A percentile compares a stretch with the other conserved stretches of the same genome.
These are phyloP conservation scores for Pao palembangensis DNA, from an alignment of 2,113 vertebrate species.

Conservation along the genomic window DNA sequence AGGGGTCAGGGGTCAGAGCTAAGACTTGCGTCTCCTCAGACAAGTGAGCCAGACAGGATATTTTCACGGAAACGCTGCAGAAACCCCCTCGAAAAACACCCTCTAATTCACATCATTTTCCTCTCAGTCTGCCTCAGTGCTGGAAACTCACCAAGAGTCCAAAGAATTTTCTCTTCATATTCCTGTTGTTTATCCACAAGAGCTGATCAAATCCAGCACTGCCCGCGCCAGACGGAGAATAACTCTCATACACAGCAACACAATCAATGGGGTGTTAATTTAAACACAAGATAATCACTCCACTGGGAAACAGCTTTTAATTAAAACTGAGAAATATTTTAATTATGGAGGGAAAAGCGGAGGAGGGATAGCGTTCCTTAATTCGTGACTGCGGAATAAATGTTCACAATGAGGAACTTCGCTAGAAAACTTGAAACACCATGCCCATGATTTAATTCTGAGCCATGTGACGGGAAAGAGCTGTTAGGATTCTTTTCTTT, in stretches of 20 bases:
- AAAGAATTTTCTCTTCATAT: conserved; percentile 58
- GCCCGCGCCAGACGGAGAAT: conserved; percentile 35
- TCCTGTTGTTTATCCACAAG: conserved; percentile 57
- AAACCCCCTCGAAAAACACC: conserved; percentile 54
- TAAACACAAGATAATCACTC: background rate
- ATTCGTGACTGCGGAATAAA: no score
- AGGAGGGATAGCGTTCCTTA: conserved; percentile 39
- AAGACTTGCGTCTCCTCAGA: conserved; percentile 66
- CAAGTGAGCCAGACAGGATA: conserved; percentile 69
- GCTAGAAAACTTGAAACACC: background rate
- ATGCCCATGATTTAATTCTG: background rate
- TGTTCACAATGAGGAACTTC: background rate
- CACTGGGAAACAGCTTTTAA: background rate
- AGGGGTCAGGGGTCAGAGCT: conserved; percentile 65
- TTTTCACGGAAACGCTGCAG: conserved; percentile 61
- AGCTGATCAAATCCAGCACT: conserved; percentile 38
- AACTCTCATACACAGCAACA: conserved; percentile 13
- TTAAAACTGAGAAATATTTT: conserved; percentile 20
- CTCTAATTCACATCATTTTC: conserved; percentile 50
- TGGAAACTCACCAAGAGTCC: conserved; percentile 42
- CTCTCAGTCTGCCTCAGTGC: conserved; percentile 39
- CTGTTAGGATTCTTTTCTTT: background rate
- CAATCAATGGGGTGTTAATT: background rate
- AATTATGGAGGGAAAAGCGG: conserved; percentile 11
- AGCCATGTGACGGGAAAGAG: conserved; percentile 2